Conservation (phyloP, 2,797 vertebrate species). For the Lutjanus campechanus region DNA sequence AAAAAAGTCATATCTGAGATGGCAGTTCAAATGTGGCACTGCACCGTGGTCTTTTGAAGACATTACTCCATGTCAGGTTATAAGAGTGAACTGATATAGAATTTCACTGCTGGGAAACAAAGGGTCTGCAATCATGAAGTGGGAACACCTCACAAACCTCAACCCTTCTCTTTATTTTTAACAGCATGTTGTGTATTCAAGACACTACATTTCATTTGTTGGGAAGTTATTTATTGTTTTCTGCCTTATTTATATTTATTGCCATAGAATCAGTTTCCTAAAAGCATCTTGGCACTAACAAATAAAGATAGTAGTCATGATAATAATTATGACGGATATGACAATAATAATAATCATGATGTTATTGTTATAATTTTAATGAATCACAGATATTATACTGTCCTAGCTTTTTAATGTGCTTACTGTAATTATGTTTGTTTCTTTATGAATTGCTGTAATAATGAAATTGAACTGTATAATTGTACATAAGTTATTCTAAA, state of each 20-base stretch:
- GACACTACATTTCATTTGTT: slow-evolving; percentile 29
- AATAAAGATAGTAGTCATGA: slow-evolving; percentile 30
- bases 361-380: slow-evolving; percentile 34
- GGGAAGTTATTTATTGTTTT: slow-evolving; percentile 62
- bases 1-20: slow-evolving; percentile 33
- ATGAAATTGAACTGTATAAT: slow-evolving; percentile 57
- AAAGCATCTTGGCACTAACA: slow-evolving; percentile 54
- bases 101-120: slow-evolving; percentile 37
- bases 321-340: slow-evolving; percentile 29
- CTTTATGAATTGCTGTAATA: slow-evolving; percentile 43
- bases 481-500: slow-evolving; percentile 70
- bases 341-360: slow-evolving; percentile 40
- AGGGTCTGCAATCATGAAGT: slow-evolving; percentile 21
- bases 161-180: slow-evolving; percentile 19
- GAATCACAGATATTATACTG: slow-evolving; percentile 47
- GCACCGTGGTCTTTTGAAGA: slow-evolving; percentile 27
- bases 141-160: slow-evolving; percentile 32
- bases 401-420: slow-evolving; percentile 51
- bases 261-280: slow-evolving; percentile 50
- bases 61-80: slow-evolving; percentile 5
- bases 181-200: slow-evolving; percentile 42
- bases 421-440: slow-evolving; percentile 32
- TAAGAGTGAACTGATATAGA: slow-evolving; percentile 22
- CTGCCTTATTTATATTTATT: slow-evolving; percentile 78
- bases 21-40: slow-evolving; percentile 36